Conservation (phyloP, 2,797 vertebrate species). For the Cuniculus paca region DNA sequence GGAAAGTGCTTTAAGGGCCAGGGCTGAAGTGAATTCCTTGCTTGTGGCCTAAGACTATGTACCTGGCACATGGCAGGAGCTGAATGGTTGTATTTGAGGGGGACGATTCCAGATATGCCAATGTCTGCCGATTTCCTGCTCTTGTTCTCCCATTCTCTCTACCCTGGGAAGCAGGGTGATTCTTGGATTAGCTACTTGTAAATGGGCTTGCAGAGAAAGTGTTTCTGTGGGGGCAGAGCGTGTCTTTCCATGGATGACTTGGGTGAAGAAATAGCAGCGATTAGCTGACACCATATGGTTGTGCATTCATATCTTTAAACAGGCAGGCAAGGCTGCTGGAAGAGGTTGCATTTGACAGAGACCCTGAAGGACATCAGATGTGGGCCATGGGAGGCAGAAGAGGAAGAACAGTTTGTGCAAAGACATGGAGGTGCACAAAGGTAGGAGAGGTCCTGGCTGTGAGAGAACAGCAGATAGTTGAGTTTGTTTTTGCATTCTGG, state of each 20-base stretch:
- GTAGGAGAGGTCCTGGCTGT: background rate
- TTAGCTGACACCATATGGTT: background rate
- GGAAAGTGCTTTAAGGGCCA: background rate
- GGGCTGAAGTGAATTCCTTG: background rate
- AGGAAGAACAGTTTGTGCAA: background rate
- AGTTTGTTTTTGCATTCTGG: slow-evolving; percentile 31
- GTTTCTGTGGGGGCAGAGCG: background rate
- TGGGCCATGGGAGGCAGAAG: background rate
- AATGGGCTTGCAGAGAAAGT: background rate
- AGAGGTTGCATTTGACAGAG: background rate
- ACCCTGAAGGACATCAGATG: background rate
- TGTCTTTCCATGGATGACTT: background rate
- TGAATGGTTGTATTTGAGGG: background rate
- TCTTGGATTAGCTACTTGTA: background rate
- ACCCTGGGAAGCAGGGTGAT: background rate
- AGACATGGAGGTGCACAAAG: background rate
- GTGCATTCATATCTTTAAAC: background rate
- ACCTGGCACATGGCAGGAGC: background rate
- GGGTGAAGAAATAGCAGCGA: background rate
- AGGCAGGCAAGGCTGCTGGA: background rate
- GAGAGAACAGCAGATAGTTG: background rate
- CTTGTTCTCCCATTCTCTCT: background rate
- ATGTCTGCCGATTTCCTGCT: background rate
- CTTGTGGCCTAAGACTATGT: background rate
- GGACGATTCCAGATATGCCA: background rate